Base-by-base conservation (phyloP, 2,113 vertebrate genomes). In the Nettapus auritus region DNA sequence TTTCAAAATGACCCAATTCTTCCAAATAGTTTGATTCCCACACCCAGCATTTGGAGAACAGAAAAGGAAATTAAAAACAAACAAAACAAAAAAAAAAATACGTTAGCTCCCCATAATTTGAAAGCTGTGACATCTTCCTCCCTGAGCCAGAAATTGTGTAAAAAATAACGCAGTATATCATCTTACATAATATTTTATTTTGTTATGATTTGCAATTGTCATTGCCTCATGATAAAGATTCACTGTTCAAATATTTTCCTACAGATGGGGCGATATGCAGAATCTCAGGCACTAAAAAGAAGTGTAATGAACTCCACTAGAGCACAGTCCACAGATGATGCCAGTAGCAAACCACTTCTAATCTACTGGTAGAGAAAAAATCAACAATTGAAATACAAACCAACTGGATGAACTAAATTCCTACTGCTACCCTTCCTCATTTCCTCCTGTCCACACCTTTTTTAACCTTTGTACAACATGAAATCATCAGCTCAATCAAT, bases 401-500 rank as follows among this genome's bases (percentile, higher is more conserved):
- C 2, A 22, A 40, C 64, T 56, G n/a, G 14, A 80, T 62, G 75
- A 77, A 13, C 26, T 40, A 36, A 15, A 34, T 57, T 28, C 36
- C 19, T 70, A 11, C 14, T 40, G 50, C 46, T 88, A n/a, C 18
- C 17, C 17, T 86, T 29, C 12, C 33, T 82, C n/a, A n/a, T 52
- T 62, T 87, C 52, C 26, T 46, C 25, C 42, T 22, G 20, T 76
- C 34, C 18, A 57, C 28, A 82, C 42, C 33, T 94, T 94, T 93
- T 69, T 86, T 81, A 94, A 87, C 34, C 89, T 89, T 88, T 71
- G 89, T 75, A 93, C 55, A 92, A 89, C 55, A 91, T 10, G 92
- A 93, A 90, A 97, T 89, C 17, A 22, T 80, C 52, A 86, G 80
- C 63, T 96, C 88, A 92, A 78, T 77, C 94, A 93, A 90, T 93